Evolutionary conservation across 2,888 invertebrate genomes (phyloP).

Genomic region (Drosophila macrospina): DNA sequence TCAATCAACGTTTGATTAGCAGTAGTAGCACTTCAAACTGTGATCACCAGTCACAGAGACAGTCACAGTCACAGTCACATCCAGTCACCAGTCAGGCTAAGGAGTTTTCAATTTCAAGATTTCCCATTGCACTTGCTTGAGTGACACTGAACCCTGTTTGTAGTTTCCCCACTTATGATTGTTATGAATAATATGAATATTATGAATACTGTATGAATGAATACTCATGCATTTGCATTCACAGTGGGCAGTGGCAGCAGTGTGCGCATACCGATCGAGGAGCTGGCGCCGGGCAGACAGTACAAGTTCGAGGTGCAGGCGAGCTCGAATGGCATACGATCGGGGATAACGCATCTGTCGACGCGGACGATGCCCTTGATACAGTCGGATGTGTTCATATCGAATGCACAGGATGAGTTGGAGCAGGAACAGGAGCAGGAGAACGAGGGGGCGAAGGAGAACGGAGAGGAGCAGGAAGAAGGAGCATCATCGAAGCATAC

Average conservation of each 20-base stretch:
- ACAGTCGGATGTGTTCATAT: slow-evolving; percentile 95
- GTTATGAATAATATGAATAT: neutral
- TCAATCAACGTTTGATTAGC: too few species aligned
- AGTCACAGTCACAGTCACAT: too few species aligned
- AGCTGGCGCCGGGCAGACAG: slow-evolving; percentile 92
- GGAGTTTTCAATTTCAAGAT: too few species aligned
- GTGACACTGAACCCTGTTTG: too few species aligned
- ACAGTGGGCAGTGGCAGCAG: slow-evolving; percentile 83
- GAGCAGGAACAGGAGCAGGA: slow-evolving; percentile 85
- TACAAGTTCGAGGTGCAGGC: slow-evolving; percentile 92
- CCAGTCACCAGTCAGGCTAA: too few species aligned
- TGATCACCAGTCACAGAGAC: too few species aligned
- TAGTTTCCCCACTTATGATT: too few species aligned
- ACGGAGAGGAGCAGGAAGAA: slow-evolving; percentile 86
- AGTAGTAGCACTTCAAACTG: too few species aligned
- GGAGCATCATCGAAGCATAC: slow-evolving; percentile 86
- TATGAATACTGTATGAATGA: neutral
- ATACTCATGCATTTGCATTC: neutral
- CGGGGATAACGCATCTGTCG: slow-evolving; percentile 90
- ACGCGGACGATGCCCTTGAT: slow-evolving; percentile 94
- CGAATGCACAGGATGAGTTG: slow-evolving; percentile 89
- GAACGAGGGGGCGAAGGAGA: slow-evolving; percentile 88
- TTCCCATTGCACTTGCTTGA: too few species aligned
- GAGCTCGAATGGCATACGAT: slow-evolving; percentile 91
- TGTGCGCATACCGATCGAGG: slow-evolving; percentile 89